Percentiles rank a stretch among this genome's conserved stretches.
These are phyloP conservation scores for Molanna angustata DNA, from an alignment of 2,888 invertebrate species.

Conservation along the genomic window DNA sequence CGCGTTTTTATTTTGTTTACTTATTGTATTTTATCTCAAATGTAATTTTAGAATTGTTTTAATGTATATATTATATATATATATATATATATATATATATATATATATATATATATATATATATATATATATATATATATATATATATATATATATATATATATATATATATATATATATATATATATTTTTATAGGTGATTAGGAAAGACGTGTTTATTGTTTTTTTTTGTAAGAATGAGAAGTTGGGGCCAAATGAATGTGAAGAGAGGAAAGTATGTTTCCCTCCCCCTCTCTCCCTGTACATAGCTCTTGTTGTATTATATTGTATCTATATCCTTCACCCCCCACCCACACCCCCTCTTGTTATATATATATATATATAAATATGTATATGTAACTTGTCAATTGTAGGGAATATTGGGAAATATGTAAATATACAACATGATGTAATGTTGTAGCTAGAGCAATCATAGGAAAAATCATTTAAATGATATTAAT, in stretches of 20 bases:
- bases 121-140: too few species aligned
- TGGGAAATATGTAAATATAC: slow-evolving; percentile 60
- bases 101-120: too few species aligned
- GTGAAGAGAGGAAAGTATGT: slow-evolving; percentile 5
- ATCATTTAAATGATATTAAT: slow-evolving; percentile 58
- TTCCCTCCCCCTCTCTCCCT: not conserved
- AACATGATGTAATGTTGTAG: slow-evolving; percentile 56
- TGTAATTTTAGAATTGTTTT: slow-evolving; percentile 18
- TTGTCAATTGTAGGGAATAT: slow-evolving; percentile 71
- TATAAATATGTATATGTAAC: too few species aligned
- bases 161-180: too few species aligned
- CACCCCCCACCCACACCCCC: too few species aligned
- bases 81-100: too few species aligned
- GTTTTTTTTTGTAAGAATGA: slow-evolving; percentile 20
- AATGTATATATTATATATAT: slow-evolving; percentile 20
- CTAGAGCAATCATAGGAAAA: slow-evolving; percentile 55
- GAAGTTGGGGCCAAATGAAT: slow-evolving; percentile 30
- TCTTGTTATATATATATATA: too few species aligned
- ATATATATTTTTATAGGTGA: slow-evolving; percentile 19
- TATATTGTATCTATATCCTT: not conserved
- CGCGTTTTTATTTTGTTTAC: slow-evolving; percentile 15
- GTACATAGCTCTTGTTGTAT: not conserved
- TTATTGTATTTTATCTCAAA: slow-evolving; percentile 18
- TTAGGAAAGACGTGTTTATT: slow-evolving; percentile 18
- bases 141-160: too few species aligned